phyloP scores from a whole-genome alignment of 2,888 invertebrate species.

The Timema podura region DNA sequence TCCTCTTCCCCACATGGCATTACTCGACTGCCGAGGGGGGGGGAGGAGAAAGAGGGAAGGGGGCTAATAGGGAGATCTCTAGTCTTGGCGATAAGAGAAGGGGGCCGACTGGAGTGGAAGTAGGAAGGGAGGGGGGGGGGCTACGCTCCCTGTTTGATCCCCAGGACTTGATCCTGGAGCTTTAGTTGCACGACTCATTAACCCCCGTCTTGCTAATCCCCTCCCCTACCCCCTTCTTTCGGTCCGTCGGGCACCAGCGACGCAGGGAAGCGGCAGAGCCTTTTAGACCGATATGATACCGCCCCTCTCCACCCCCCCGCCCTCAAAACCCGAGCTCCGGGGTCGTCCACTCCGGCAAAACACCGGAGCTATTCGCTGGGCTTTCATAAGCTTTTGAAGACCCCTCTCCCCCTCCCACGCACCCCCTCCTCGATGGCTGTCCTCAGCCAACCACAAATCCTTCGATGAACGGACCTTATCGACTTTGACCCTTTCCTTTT shows the following conservation, averaged over 20 bases:
- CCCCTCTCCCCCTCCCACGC: too few species aligned
- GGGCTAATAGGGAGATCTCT: neutral
- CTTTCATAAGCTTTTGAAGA: too few species aligned
- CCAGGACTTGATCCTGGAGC: conserved; percentile 46
- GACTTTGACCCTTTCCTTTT: too few species aligned
- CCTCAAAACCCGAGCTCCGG: neutral
- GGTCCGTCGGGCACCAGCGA: conserved; percentile 6
- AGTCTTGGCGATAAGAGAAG: neutral
- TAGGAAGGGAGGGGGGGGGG: conserved; percentile 16
- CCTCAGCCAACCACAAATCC: too few species aligned
- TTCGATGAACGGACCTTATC: too few species aligned
- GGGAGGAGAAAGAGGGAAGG: neutral
- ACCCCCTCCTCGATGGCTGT: too few species aligned
- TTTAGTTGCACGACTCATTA: conserved; percentile 50
- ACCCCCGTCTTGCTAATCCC: conserved; percentile 47
- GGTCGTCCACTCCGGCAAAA: neutral
- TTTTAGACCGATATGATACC: conserved; percentile 28
- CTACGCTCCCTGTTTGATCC: conserved; percentile 22
- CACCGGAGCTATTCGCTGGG: too few species aligned
- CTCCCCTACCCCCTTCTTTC: conserved; percentile 3
- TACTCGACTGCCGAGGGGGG: too few species aligned
- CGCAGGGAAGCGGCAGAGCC: conserved; percentile 16
- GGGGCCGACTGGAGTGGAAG: conserved; percentile 7
- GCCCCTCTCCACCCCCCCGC: conserved; percentile 8
- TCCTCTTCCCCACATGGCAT: too few species aligned